phyloP scores from a whole-genome alignment of 2,113 vertebrate genomes.

The Peromyscus leucopus region DNA sequence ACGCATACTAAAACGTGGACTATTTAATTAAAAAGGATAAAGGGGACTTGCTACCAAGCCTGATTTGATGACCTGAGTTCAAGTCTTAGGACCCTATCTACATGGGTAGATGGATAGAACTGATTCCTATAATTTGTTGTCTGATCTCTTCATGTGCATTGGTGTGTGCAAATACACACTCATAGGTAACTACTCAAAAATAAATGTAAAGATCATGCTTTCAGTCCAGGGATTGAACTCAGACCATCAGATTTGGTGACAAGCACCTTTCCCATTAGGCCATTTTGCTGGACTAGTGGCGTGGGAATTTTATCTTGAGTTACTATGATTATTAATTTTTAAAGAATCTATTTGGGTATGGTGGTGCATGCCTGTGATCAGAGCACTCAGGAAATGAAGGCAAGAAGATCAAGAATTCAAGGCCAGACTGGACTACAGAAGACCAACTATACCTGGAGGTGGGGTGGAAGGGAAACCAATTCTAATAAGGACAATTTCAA shows the following conservation, averaged over 20 bases:
- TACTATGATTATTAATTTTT: background rate
- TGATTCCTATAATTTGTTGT: background rate
- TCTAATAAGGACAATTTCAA: constrained; percentile 16
- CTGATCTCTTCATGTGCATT: background rate
- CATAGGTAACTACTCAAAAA: background rate
- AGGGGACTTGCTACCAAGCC: background rate
- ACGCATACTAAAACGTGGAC: background rate
- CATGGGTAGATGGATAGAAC: background rate
- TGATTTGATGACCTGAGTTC: background rate
- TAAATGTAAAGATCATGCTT: background rate
- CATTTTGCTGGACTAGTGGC: background rate
- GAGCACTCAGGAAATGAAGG: background rate
- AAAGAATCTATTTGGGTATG: background rate
- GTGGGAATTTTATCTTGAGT: background rate
- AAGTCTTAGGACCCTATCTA: background rate
- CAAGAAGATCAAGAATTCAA: background rate
- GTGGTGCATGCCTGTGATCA: background rate
- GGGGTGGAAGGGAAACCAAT: background rate
- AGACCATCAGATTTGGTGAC: background rate
- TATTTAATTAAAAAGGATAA: too few species aligned
- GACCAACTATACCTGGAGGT: background rate
- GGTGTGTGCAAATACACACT: background rate
- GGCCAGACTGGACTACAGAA: background rate
- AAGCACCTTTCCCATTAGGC: background rate
- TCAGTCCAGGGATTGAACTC: background rate